Percentiles rank a stretch among this genome's conserved stretches.
phyloP scores from a whole-genome alignment of 2,888 invertebrate genomes.

The Dasypogon diadema region DNA sequence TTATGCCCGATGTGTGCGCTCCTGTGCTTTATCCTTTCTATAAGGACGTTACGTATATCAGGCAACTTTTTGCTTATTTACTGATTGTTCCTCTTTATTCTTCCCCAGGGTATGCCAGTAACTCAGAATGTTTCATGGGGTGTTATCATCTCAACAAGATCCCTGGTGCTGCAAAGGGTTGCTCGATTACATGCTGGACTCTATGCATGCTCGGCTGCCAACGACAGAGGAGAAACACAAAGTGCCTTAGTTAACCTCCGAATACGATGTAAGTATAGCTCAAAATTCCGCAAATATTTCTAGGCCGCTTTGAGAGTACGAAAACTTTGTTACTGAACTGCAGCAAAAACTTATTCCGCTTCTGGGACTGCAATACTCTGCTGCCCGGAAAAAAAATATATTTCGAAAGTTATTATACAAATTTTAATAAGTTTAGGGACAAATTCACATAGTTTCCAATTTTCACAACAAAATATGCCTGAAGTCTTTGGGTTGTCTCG shows the following conservation, averaged over 20 bases:
- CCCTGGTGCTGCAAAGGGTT: slow-evolving; percentile 87
- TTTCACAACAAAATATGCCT: too few species aligned
- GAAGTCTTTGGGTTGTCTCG: too few species aligned
- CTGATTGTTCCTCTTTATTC: slow-evolving; percentile 55
- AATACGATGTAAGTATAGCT: slow-evolving; percentile 82
- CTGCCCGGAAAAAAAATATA: not conserved
- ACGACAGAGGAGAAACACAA: slow-evolving; percentile 84
- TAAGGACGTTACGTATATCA: slow-evolving; percentile 15
- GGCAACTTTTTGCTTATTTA: slow-evolving; percentile 32
- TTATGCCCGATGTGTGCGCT: not conserved
- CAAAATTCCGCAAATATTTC: slow-evolving; percentile 33
- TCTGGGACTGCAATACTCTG: not conserved
- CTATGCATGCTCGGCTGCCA: slow-evolving; percentile 86
- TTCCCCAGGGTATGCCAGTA: slow-evolving; percentile 77
- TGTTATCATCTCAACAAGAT: slow-evolving; percentile 88
- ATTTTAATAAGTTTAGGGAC: not conserved
- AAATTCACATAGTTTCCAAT: not conserved
- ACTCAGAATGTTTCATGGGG: slow-evolving; percentile 86
- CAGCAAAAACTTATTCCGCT: not conserved
- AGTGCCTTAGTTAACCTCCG: slow-evolving; percentile 82
- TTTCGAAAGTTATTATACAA: not conserved
- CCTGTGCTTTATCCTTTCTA: slow-evolving; percentile 2
- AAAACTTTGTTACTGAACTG: slow-evolving; percentile 21
- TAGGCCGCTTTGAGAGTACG: not conserved
- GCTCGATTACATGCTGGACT: slow-evolving; percentile 85